Conservation (phyloP, 2,888 invertebrate species). For the Hirtodrosophila cameraria region DNA sequence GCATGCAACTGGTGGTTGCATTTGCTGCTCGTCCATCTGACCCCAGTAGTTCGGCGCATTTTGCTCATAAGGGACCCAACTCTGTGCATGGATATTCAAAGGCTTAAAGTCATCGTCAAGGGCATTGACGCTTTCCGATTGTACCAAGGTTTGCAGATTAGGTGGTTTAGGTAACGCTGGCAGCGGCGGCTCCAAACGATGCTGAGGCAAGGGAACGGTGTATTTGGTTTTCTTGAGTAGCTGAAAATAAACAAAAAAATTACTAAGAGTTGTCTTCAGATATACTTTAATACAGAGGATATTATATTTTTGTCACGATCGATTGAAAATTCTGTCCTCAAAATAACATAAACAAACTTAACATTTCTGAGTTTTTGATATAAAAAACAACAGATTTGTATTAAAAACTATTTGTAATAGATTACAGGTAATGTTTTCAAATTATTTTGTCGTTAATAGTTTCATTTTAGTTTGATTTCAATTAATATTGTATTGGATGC, state of each 20-base stretch:
- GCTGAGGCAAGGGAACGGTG: constrained; percentile 76
- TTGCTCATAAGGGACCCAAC: constrained; percentile 80
- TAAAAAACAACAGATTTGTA: too few species aligned
- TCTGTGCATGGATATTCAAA: constrained; percentile 59
- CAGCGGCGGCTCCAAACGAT: constrained; percentile 72
- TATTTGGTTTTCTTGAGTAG: constrained; percentile 79
- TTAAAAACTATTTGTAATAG: too few species aligned
- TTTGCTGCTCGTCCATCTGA: constrained; percentile 10
- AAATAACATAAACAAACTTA: too few species aligned
- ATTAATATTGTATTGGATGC: too few species aligned
- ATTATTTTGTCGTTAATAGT: too few species aligned
- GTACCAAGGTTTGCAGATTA: neutral
- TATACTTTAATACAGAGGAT: too few species aligned
- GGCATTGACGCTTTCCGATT: neutral
- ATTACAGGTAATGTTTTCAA: too few species aligned
- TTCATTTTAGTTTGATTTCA: too few species aligned
- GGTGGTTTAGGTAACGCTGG: constrained; percentile 13
- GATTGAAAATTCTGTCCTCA: too few species aligned
- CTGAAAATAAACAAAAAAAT: constrained; percentile 43
- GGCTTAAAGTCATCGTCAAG: constrained; percentile 15
- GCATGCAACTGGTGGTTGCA: neutral
- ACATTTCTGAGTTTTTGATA: too few species aligned
- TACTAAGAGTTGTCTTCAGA: neutral
- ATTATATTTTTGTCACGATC: too few species aligned
- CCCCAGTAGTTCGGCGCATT: constrained; percentile 78